These are phyloP conservation scores for Rotaria sp. DNA, from an alignment of 2,888 invertebrate species.

Conservation along the genomic window DNA sequence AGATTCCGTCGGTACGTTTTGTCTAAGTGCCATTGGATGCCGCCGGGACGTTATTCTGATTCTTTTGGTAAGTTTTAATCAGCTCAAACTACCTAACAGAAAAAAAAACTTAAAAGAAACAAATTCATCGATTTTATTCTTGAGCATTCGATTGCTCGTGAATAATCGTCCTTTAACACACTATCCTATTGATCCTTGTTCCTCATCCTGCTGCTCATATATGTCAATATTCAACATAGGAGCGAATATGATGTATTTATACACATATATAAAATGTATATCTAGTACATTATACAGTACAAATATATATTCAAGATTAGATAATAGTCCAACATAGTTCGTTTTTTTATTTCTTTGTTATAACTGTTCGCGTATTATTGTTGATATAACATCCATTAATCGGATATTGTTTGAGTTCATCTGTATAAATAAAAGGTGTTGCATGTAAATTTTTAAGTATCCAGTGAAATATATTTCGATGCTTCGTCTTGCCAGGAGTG, in stretches of 20 bases:
- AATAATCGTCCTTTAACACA: not conserved
- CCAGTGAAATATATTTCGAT: not conserved
- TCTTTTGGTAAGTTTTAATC: not conserved
- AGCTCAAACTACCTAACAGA: not conserved
- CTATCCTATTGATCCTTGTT: not conserved
- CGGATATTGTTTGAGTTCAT: not conserved
- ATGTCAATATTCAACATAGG: not conserved
- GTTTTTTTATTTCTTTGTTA: not conserved
- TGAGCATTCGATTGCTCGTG: not conserved
- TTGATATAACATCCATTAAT: not conserved
- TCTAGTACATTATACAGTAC: not conserved
- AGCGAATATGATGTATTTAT: not conserved
- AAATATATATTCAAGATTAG: slow-evolving; percentile 14
- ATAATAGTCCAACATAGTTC: not conserved
- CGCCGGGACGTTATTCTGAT: not conserved
- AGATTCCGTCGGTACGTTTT: not conserved
- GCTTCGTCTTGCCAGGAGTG: not conserved
- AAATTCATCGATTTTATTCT: not conserved
- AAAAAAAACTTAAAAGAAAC: too few species aligned
- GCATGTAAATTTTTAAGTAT: not conserved
- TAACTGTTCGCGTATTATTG: not conserved
- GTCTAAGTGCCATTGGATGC: not conserved
- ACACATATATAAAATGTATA: not conserved
- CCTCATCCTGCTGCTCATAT: not conserved
- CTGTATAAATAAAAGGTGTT: not conserved